Percentiles rank a stretch among this genome's conserved stretches.
phyloP scores from a whole-genome alignment of 2,888 invertebrate genomes.

The Dioctria linearis region DNA sequence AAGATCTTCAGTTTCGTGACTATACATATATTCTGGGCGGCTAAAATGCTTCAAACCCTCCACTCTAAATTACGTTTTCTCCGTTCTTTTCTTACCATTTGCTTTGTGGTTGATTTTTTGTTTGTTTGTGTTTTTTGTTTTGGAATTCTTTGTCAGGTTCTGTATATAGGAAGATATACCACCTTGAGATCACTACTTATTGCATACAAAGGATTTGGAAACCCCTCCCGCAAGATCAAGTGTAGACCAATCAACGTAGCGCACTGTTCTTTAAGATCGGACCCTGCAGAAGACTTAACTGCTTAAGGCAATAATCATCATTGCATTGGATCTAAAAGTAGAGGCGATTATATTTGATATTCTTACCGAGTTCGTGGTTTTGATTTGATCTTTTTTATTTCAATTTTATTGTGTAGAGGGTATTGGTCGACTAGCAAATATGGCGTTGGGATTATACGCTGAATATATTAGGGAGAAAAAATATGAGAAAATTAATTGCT shows the following conservation, averaged over 20 bases:
- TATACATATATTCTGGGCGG: conserved; percentile 41
- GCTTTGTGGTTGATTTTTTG: background rate
- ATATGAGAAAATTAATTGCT: background rate
- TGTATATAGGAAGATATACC: conserved; percentile 28
- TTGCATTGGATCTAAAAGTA: conserved; percentile 5
- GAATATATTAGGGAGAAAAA: conserved; percentile 2
- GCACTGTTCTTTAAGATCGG: background rate
- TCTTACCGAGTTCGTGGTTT: conserved; percentile 45
- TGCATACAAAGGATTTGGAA: conserved; percentile 54
- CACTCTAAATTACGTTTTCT: conserved; percentile 39
- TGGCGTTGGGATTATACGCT: conserved; percentile 6
- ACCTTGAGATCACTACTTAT: conserved; percentile 8
- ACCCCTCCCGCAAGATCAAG: conserved; percentile 55
- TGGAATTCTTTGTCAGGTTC: conserved; percentile 31
- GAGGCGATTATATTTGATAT: conserved; percentile 18
- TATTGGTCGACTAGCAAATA: background rate
- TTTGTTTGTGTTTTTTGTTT: conserved; percentile 28
- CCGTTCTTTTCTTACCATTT: conserved; percentile 32
- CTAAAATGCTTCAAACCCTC: conserved; percentile 41
- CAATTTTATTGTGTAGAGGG: conserved; percentile 1
- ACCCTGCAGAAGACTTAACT: background rate
- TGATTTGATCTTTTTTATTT: conserved; percentile 18
- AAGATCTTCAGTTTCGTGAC: conserved; percentile 30
- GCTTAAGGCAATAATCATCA: conserved; percentile 7
- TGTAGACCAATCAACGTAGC: conserved; percentile 53